phyloP scores from a whole-genome alignment of 35 echinoderm and acorn worm genomes.

The Hemicentrotus pulcherrimus region DNA sequence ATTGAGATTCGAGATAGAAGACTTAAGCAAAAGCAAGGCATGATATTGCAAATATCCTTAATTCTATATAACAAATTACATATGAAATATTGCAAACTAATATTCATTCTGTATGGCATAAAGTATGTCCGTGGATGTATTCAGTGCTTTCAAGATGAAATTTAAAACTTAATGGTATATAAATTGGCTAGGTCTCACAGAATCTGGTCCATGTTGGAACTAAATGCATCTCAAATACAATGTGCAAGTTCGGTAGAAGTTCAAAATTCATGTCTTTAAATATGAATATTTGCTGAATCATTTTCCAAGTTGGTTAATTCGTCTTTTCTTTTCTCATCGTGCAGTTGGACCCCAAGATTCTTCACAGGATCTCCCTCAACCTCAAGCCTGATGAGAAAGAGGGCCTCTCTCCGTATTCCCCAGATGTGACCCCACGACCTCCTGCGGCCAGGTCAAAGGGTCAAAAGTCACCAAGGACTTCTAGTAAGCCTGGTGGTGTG shows the following conservation, averaged over 20 bases:
- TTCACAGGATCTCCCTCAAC: constrained; percentile 77
- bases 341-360: constrained; percentile 80
- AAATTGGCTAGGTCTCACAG: too few relatives aligned
- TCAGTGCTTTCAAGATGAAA: too few relatives aligned
- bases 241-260: too few relatives aligned
- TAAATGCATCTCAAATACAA: neutral
- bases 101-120: too few relatives aligned
- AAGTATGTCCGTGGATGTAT: too few relatives aligned
- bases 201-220: too few relatives aligned
- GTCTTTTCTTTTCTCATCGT: neutral
- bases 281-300: neutral
- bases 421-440: constrained; percentile 66
- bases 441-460: constrained; percentile 47
- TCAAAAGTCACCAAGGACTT: constrained; percentile 47
- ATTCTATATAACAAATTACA: too few relatives aligned
- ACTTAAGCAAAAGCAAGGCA: too few relatives aligned
- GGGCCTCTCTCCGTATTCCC: constrained; percentile 78
- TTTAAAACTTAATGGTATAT: too few relatives aligned
- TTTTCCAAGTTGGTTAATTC: neutral
- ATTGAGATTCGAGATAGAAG: too few relatives aligned
- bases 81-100: too few relatives aligned
- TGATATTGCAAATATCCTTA: too few relatives aligned
- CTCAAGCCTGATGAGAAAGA: constrained; percentile 81
- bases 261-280: neutral
- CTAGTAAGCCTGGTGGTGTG: constrained; percentile 24